phyloP scores from a whole-genome alignment of 2,888 invertebrate genomes.

The Plebejus melissa region DNA sequence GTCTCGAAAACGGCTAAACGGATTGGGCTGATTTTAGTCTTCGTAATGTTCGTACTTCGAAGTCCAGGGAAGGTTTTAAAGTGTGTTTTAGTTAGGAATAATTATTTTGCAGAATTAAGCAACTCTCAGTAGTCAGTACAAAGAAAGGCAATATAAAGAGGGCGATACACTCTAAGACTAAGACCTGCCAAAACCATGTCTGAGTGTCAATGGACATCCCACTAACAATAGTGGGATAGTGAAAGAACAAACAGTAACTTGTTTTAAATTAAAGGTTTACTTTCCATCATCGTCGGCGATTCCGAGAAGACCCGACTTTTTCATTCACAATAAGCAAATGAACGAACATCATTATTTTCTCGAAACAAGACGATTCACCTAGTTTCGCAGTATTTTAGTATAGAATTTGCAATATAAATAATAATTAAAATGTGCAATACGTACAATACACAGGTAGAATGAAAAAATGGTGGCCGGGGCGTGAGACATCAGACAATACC shows the following conservation, averaged over 20 bases:
- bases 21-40: too few species aligned
- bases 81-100: too few species aligned
- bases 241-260: background rate
- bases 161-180: too few species aligned
- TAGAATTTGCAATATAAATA: conserved; percentile 4
- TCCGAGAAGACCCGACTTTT: background rate
- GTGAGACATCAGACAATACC: conserved; percentile 55
- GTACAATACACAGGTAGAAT: conserved; percentile 28
- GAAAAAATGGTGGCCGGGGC: conserved; percentile 51
- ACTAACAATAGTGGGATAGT: background rate
- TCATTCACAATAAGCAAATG: background rate
- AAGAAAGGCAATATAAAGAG: too few species aligned
- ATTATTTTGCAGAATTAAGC: too few species aligned
- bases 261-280: conserved; percentile 3
- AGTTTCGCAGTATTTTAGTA: background rate
- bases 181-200: too few species aligned
- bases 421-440: conserved; percentile 28
- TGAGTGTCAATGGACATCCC: too few species aligned
- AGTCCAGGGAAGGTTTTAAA: too few species aligned
- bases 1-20: too few species aligned
- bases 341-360: background rate
- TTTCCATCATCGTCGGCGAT: background rate
- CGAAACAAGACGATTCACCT: background rate
- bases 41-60: too few species aligned
- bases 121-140: too few species aligned